Base-by-base conservation (phyloP, 2,113 vertebrate genomes). In the Zosterops japonicus region DNA sequence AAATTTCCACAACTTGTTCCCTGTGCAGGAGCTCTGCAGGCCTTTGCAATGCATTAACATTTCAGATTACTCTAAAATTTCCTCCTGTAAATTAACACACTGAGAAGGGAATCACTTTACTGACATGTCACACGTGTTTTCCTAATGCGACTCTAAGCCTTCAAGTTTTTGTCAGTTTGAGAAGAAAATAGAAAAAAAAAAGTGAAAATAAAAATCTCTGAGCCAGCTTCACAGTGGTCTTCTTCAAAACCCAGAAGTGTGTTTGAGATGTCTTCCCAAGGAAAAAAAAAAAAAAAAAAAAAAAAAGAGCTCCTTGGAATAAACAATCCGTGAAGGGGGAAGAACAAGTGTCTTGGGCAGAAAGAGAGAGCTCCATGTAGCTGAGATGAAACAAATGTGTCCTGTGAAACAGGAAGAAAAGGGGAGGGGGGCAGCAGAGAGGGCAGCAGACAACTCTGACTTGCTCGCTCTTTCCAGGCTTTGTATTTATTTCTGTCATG, bases 401-500 rank as follows among this genome's bases (percentile, higher is more conserved):
- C 92, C 95, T 74, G 93, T 86, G 93, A 95, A 87, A 95, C 64
- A 95, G 85, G 90, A 90, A 93, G 75, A 92, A 94, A 96, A 90
- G 65, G 50, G 84, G 64, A 91, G 89, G 94, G 93, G 85, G 89
- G 89, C 88, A 94, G 79, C 1, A 59, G 78, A 90, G 88, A 93
- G 93, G 91, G 93, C 93, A 94, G 94, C 90, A 96, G 96, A 94
- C 87, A 93, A 65, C 84, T 76, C 90, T 81, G 85, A 94, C 85
- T 95, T 91, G 91, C 96, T 96, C 56, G 3, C 65, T 92, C 90
- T 79, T 90, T 95, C 90, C 93, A 95, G 93, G 90, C 93, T 97
- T 96, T 96, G 93, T 96, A 52, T 96, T 96, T 95, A 90, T 95
- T 95, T 97, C 92, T 95, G 95, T 95, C 91, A 92, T 93, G 96